Evolutionary conservation across 2,797 vertebrate species (phyloP), one percentile per base, ranked within the genome.

Genomic region (Molossus molossus): DNA sequence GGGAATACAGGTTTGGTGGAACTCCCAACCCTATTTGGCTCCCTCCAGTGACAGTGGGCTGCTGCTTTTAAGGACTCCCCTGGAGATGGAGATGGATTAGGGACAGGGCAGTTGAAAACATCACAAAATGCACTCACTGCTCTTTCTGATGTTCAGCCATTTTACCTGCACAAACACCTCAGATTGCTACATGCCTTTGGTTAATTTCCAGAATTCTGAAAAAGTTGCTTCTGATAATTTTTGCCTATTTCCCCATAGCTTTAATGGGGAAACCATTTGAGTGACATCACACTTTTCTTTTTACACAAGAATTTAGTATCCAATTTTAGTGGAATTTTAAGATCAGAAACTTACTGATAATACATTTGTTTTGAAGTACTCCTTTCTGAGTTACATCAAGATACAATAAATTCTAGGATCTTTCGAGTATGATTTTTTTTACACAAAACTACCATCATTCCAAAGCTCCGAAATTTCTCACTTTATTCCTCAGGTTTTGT

Each of bases 311-410:
- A 64, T 60, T n/a, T 45, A 69, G 10, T 76, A 55, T 62, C 18
- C n/a, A 69, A 60, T 84, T 89, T 67, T 89, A 83, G 50, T 67
- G 40, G 67, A 67, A 60, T 60, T 89, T 69, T 90, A 77, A 18
- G n/a, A 48, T 77, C 27, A 77, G 50, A 69, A 69, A 83, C 79
- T 88, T 75, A 3, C 23, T 60, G 40, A 29, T n/a, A 37, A 73
- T 40, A 79, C 2, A 18, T 45, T 82, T 88, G n/a, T 76, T 60
- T 84, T 83, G 40, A 89, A 83, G 7, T 82, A 53, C 62, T 69
- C 6, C 53, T 80, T 84, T 76, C n/a, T 77, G 53, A 94, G 70
- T 76, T 77, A 40, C 14, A 6, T 53, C 40, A 69, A 60, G 29
- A 23, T 83, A 67, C 21, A 45, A 3, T 60, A 58, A 40, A 25